Conservation (phyloP, 2,888 invertebrate species). For the Thereva unica region DNA sequence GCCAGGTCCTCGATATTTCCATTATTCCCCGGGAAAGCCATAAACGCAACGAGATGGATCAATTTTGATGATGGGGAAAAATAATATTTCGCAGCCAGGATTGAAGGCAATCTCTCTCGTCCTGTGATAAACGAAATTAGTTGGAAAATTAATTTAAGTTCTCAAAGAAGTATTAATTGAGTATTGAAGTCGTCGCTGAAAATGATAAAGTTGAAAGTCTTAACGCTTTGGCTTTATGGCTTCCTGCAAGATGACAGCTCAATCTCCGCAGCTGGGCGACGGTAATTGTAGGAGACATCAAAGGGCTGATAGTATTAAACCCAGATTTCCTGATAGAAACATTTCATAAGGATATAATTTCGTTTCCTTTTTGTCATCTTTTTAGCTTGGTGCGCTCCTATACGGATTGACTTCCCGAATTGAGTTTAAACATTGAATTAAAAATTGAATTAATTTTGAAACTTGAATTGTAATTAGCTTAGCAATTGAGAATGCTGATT, state of each 20-base stretch:
- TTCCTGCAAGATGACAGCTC: slow-evolving; percentile 7
- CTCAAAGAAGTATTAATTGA: slow-evolving; percentile 35
- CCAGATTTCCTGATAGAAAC: no score
- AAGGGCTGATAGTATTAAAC: slow-evolving; percentile 27
- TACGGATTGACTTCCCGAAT: no score
- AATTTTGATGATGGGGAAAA: background rate
- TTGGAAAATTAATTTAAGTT: slow-evolving; percentile 39
- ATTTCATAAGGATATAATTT: no score
- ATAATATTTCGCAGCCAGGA: background rate
- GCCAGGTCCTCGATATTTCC: no score
- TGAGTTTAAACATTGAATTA: no score
- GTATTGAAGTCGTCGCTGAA: slow-evolving; percentile 35
- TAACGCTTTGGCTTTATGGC: slow-evolving; percentile 4
- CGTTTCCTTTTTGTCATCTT: no score
- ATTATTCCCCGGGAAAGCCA: background rate
- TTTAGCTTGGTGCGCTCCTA: no score
- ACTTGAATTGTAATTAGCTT: no score
- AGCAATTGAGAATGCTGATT: no score
- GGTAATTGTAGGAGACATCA: slow-evolving; percentile 32
- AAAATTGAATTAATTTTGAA: no score
- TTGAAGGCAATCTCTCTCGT: slow-evolving; percentile 1
- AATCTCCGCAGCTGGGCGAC: slow-evolving; percentile 9
- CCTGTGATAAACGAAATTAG: slow-evolving; percentile 29
- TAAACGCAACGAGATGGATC: background rate
- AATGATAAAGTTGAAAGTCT: slow-evolving; percentile 18